Evolutionary conservation across 2,888 invertebrate species (phyloP).

Genomic region (Tachina grossa): DNA sequence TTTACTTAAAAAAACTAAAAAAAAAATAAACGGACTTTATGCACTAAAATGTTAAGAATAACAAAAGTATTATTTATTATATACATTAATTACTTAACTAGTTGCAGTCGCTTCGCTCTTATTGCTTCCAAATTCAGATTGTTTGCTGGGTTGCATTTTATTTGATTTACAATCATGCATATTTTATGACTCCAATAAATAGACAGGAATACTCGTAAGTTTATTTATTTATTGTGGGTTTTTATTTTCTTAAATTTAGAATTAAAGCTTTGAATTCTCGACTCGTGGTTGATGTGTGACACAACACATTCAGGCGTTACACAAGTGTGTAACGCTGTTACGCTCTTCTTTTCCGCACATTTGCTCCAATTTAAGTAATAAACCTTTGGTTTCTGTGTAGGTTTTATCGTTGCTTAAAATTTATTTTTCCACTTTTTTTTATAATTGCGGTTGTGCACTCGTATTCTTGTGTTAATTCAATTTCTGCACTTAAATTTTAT

Average conservation of each 20-base stretch:
- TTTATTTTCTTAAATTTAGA: conserved; percentile 19
- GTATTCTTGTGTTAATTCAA: conserved; percentile 16
- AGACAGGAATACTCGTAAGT: conserved; percentile 5
- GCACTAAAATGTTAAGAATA: too few relatives aligned
- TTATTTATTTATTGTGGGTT: conserved; percentile 6
- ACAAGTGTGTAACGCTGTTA: conserved; percentile 20
- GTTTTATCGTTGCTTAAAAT: background rate
- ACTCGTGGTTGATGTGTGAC: conserved; percentile 9
- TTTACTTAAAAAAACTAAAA: too few relatives aligned
- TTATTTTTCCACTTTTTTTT: background rate
- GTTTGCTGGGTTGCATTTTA: background rate
- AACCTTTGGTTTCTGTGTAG: conserved; percentile 35
- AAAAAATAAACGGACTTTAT: too few relatives aligned
- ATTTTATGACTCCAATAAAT: conserved; percentile 6
- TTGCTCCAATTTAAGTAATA: conserved; percentile 11
- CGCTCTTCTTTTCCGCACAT: conserved; percentile 42
- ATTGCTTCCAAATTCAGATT: too few relatives aligned
- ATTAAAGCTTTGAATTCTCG: conserved; percentile 35
- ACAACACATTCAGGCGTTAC: background rate
- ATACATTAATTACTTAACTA: too few relatives aligned
- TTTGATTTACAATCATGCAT: conserved; percentile 1
- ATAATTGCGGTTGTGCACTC: conserved; percentile 42
- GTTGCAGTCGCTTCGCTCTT: too few relatives aligned
- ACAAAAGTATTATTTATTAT: too few relatives aligned
- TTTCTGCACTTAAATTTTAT: conserved; percentile 32